Base-by-base conservation (phyloP, 2,797 vertebrate species). In the Petrocephalus sullivani region DNA sequence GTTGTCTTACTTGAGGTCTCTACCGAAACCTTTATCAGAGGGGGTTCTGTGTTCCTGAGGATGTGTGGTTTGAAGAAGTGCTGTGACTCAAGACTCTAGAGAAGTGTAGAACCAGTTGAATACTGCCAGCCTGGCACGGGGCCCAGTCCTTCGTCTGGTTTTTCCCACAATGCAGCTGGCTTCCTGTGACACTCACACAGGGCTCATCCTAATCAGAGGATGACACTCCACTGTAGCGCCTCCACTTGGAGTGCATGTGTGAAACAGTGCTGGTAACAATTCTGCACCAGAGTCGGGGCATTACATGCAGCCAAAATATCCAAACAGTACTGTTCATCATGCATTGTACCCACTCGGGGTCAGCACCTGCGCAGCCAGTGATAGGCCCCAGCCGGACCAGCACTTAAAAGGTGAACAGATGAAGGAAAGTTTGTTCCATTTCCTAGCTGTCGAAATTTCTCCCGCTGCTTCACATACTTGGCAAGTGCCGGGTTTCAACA, bases 321-420 rank as follows among this genome's bases (percentile, higher is more conserved):
- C 86, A 87, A 90, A 60, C 90, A 88, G 5, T 78, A 46, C 41
- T 67, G 89, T 89, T 91, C 87, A 81, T 91, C 83, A 87, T 67
- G 61, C 28, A 71, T 37, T 37, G 28, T 71, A 28, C 4, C 10
- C 64, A 33, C 4, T 4, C 28, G 0, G 33, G 33, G 84, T 58
- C 82, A 84, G 19, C 14, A 54, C 82, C 4, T 41, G 2, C n/a
- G 71, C 16, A 6, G 19, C 46, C n/a, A 33, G 46, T 33, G 10
- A 84, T 54, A 56, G 64, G 28, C 28, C 28, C 28, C 28, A 71
- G 82, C 4, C 1, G 12, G 49, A 56, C 64, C 64, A 33, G 64
- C 64, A 33, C 28, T 33, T 56, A 84, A 2, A 56, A 9, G 82
- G 12, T 23, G 82, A 8, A 56, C 21, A 53, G 82, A 28, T 14